phyloP scores from a whole-genome alignment of 2,113 vertebrate genomes.

The Pelecanoides urinatrix region DNA sequence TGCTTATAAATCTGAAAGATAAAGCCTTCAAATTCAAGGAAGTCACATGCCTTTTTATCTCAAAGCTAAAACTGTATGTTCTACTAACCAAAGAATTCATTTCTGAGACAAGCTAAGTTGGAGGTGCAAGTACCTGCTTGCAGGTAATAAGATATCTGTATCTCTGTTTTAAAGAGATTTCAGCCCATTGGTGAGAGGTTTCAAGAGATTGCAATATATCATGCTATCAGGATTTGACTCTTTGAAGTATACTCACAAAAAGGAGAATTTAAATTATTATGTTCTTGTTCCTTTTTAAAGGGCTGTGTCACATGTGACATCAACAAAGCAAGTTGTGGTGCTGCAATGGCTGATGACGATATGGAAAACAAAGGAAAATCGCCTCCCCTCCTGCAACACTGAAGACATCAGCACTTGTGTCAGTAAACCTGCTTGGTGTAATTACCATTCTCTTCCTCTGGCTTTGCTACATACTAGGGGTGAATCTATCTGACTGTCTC shows the following conservation, averaged over 20 bases:
- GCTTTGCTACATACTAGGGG: not conserved
- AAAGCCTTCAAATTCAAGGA: not conserved
- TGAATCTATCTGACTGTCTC: not conserved
- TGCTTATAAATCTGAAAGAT: not conserved
- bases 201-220: not conserved
- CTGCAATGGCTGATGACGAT: not conserved
- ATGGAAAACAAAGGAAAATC: not conserved
- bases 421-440: not conserved
- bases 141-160: not conserved
- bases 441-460: not conserved
- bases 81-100: not conserved
- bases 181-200: not conserved
- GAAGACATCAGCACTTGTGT: not conserved
- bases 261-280: not conserved
- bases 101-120: not conserved
- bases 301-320: constrained; percentile 25
- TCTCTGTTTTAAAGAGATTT: not conserved
- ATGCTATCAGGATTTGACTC: not conserved
- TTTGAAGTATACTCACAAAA: not conserved
- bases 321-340: not conserved
- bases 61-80: not conserved
- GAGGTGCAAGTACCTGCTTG: not conserved
- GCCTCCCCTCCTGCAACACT: not conserved
- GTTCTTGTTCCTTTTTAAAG: constrained; percentile 37
- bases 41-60: not conserved